A percentile compares a stretch with the other conserved stretches of the same genome.
Evolutionary conservation across 2,888 invertebrate genomes (phyloP).

Genomic region (Rotaria sp.): DNA sequence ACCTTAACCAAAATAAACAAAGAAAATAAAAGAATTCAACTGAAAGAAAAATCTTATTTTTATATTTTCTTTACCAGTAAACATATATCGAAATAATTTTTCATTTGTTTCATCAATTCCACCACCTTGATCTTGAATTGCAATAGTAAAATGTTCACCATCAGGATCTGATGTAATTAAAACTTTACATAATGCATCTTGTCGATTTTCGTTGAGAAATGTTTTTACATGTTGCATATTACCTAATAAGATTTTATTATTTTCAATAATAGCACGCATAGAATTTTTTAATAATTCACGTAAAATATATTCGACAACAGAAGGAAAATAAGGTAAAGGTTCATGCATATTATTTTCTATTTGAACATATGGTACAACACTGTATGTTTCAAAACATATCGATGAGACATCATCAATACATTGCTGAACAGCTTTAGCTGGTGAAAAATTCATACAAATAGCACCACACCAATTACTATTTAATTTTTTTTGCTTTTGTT

Average conservation of each 20-base stretch:
- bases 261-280: not conserved
- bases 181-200: not conserved
- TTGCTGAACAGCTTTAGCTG: not conserved
- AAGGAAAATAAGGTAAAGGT: not conserved
- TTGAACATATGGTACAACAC: not conserved
- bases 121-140: not conserved
- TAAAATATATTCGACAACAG: not conserved
- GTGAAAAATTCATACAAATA: constrained; percentile 5
- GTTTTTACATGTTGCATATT: not conserved
- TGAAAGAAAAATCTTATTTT: not conserved
- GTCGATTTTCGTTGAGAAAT: not conserved
- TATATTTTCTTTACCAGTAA: not conserved
- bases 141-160: not conserved
- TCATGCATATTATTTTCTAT: not conserved
- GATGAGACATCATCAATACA: constrained; percentile 16
- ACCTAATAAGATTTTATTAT: not conserved
- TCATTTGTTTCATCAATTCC: not conserved
- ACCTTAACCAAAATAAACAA: not conserved
- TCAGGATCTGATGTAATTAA: not conserved
- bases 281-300: constrained; percentile 25
- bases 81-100: not conserved
- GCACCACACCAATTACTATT: not conserved
- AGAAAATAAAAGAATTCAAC: not conserved
- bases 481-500: not conserved
- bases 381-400: not conserved